Percentiles rank a stretch among this genome's conserved stretches.
phyloP scores from a whole-genome alignment of 2,888 invertebrate species.

The Hypselothyrea guttata region DNA sequence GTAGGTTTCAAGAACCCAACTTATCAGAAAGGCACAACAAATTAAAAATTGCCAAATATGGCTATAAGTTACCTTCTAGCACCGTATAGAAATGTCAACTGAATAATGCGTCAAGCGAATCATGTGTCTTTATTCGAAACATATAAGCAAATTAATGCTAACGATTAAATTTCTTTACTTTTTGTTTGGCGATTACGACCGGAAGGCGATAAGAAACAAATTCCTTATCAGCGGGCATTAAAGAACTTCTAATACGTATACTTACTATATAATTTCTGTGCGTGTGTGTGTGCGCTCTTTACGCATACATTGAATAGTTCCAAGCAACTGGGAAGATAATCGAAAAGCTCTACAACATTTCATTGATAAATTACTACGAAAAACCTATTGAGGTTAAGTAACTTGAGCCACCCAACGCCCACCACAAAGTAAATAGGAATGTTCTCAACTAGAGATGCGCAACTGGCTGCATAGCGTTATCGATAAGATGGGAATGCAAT shows the following conservation, averaged over 20 bases:
- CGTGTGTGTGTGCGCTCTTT: too few species aligned
- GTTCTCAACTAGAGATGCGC: slow-evolving; percentile 22
- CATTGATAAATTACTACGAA: slow-evolving; percentile 70
- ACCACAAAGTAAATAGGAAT: slow-evolving; percentile 13
- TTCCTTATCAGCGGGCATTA: neutral
- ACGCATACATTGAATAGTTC: slow-evolving; percentile 18
- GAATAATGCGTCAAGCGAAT: slow-evolving; percentile 1
- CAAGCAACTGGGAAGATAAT: slow-evolving; percentile 36
- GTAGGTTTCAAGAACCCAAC: slow-evolving; percentile 40
- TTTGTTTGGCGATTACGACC: slow-evolving; percentile 54
- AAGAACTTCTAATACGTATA: slow-evolving; percentile 5
- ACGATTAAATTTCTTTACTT: slow-evolving; percentile 50
- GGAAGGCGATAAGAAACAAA: slow-evolving; percentile 39
- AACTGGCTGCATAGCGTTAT: neutral
- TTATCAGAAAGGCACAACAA: slow-evolving; percentile 8
- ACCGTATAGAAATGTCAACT: slow-evolving; percentile 27
- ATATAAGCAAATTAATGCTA: slow-evolving; percentile 16
- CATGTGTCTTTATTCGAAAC: slow-evolving; percentile 19
- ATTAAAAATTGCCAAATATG: slow-evolving; percentile 8
- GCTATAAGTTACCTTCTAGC: slow-evolving; percentile 13
- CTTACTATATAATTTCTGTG: slow-evolving; percentile 1
- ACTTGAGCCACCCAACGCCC: slow-evolving; percentile 3
- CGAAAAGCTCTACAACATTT: slow-evolving; percentile 42
- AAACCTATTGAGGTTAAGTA: slow-evolving; percentile 11
- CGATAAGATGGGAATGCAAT: neutral